These are phyloP conservation scores for Nyctibius bracteatus DNA, from an alignment of 2,113 vertebrate species.

Conservation along the genomic window DNA sequence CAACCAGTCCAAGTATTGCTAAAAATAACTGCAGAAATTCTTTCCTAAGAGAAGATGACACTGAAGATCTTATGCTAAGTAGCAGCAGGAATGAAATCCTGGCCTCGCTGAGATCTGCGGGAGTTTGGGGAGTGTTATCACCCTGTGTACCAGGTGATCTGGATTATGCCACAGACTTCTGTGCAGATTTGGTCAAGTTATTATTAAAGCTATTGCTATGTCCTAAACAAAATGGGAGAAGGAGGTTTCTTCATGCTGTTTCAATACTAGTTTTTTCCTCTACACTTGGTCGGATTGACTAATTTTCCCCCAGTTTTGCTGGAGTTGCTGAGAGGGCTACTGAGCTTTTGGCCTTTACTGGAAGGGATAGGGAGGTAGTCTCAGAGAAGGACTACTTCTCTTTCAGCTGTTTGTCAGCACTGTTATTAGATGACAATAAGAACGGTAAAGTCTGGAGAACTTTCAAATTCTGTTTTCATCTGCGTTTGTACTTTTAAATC, in stretches of 20 bases:
- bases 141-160: background rate
- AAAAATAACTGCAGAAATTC: background rate
- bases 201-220: background rate
- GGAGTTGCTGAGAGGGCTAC: background rate
- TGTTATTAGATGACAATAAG: background rate
- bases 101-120: background rate
- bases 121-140: background rate
- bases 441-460: background rate
- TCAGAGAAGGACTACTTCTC: background rate
- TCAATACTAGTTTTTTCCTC: background rate
- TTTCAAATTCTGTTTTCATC: background rate
- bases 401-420: background rate
- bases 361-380: background rate
- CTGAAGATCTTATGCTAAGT: background rate
- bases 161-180: background rate
- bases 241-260: background rate
- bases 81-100: background rate
- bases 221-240: background rate
- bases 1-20: background rate
- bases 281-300: background rate
- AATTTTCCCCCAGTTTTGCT: background rate
- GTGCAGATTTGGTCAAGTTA: background rate
- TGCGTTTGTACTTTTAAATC: background rate
- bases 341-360: background rate
- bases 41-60: background rate